Evolutionary conservation across 1,140 invertebrate genomes (phyloP), one percentile per base, ranked within the genome.

Genomic region (Lepidotrigona ventralis): DNA sequence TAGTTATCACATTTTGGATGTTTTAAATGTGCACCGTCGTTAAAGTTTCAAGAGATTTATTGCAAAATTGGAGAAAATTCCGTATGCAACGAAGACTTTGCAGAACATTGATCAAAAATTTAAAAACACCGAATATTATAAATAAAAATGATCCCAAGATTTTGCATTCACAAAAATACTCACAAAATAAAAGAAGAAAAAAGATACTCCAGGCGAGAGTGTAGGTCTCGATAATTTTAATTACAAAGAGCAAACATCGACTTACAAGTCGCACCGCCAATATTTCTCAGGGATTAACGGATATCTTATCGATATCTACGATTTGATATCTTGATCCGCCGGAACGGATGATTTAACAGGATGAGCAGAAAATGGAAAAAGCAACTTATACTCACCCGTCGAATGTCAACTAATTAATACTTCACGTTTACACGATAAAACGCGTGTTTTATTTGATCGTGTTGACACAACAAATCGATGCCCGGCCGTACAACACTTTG

Each of bases 361-460:
- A n/a, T 8, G 11, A 39, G 53, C 4, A 0, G 39, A 8, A n/a
- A n/a, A 3, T 33, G 19, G 23, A 21, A 75, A 75, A 75, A 75
- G 33, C 56, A 23, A 9, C 51, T 51, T 23, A 11, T 8, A 33
- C n/a, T 21, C 23, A 9, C 21, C 26, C 26, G 4, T 60, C 53
- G 33, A 60, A 60, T 23, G 33, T 26, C 53, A 60, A 60, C 66
- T 46, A 79, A 79, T 71, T 58, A 79, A 58, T 71, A 39, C 12
- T 60, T 9, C 9, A 60, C n/a, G 54, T 79, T 60, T 58, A 12
- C 8, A 26, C 19, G 39, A 79, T 71, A 71, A 71, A 79, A 71
- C 17, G 53, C 14, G 17, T 29, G 56, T 29, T 71, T 71, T 79
- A 79, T 71, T 79, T 79, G 68, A 70, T 79, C 54, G 4, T n/a